Percentiles rank a stretch among this genome's conserved stretches.
Conservation (phyloP, 2,113 vertebrate species). For the Platichthys flesus region DNA sequence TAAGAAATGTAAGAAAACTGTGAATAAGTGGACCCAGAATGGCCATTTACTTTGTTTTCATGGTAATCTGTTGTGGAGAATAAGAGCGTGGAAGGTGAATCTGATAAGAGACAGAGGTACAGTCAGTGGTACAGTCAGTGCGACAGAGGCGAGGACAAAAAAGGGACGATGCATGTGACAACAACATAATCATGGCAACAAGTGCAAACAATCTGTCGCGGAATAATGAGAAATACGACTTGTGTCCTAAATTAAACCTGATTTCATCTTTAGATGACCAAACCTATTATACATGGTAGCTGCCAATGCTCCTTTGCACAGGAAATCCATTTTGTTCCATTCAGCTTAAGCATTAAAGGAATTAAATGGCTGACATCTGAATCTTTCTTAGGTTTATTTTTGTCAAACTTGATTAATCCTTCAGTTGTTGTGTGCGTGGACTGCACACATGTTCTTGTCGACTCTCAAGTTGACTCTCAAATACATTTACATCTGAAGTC, state of each 20-base stretch:
- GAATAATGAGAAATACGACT: conserved; percentile 18
- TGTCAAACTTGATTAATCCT: conserved; percentile 5
- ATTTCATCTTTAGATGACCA: conserved; percentile 18
- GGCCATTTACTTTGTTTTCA: neutral
- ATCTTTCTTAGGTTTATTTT: neutral
- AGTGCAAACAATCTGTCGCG: conserved; percentile 19
- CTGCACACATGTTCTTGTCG: neutral
- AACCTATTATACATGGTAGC: conserved; percentile 4
- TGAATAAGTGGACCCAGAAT: conserved; percentile 3
- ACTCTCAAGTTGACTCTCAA: neutral
- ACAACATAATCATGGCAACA: conserved; percentile 26
- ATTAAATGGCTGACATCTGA: conserved; percentile 31
- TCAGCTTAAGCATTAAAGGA: conserved; percentile 25
- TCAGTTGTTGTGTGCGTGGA: neutral
- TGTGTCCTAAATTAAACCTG: neutral
- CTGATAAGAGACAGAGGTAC: conserved; percentile 24
- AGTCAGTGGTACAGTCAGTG: neutral
- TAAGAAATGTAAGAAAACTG: conserved; percentile 23
- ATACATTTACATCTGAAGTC: neutral
- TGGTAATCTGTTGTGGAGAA: conserved; percentile 9
- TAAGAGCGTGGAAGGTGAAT: neutral
- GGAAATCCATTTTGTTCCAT: conserved; percentile 22
- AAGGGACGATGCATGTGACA: neutral
- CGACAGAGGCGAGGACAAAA: conserved; percentile 12
- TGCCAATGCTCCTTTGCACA: conserved; percentile 17